Percentiles rank a stretch among this genome's conserved stretches.
phyloP scores from a whole-genome alignment of 2,113 vertebrate species.

The Shinisaurus crocodilurus region DNA sequence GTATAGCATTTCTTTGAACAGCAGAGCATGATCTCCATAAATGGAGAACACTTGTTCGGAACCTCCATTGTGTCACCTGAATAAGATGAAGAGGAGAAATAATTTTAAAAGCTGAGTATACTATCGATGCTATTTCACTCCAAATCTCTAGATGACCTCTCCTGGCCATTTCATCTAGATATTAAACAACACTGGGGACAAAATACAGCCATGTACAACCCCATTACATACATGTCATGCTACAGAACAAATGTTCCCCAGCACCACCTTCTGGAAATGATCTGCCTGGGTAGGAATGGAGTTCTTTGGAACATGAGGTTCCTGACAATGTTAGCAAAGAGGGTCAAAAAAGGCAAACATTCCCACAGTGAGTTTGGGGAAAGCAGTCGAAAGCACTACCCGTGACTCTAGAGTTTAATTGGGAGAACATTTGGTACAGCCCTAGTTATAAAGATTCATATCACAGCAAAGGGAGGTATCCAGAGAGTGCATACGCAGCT shows the following conservation, averaged over 20 bases:
- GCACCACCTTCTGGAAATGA: not conserved
- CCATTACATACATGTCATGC: not conserved
- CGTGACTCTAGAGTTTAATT: not conserved
- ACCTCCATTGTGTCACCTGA: not conserved
- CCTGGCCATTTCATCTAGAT: not conserved
- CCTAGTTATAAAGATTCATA: not conserved
- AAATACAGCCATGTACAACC: not conserved
- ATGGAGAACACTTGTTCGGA: not conserved
- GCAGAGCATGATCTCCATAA: not conserved
- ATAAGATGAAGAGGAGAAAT: too few species aligned
- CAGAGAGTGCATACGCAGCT: not conserved
- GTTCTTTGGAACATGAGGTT: too few species aligned
- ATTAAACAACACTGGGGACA: not conserved
- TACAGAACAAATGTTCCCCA: not conserved
- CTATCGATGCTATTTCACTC: not conserved
- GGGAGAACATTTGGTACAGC: not conserved
- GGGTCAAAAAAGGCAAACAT: not conserved
- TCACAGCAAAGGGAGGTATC: slow-evolving; percentile 1
- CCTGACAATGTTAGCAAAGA: not conserved
- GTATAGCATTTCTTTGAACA: not conserved
- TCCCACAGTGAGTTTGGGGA: not conserved
- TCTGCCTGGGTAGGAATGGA: not conserved
- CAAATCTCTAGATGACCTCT: not conserved
- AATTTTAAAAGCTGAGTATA: not conserved
- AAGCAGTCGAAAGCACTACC: not conserved